A percentile compares a stretch with the other conserved stretches of the same genome.
These are phyloP conservation scores for Luperina testacea DNA, from an alignment of 2,888 invertebrate genomes.

Conservation along the genomic window DNA sequence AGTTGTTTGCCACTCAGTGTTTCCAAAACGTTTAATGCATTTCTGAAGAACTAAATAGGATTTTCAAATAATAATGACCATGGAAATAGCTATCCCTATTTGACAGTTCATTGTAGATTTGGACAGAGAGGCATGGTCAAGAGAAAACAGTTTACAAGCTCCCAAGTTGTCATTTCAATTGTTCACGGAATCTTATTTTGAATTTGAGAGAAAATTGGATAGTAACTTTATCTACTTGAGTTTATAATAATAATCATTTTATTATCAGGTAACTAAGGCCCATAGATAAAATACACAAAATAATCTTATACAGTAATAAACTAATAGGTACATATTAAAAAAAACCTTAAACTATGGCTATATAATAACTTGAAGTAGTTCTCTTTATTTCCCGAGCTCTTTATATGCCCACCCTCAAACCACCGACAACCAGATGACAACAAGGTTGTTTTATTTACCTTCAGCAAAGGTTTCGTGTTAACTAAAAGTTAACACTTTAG, in stretches of 20 bases:
- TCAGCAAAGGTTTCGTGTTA: slow-evolving; percentile 60
- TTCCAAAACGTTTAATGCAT: neutral
- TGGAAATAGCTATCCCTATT: neutral
- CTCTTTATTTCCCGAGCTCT: neutral
- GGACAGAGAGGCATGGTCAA: neutral
- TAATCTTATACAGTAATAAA: too few species aligned
- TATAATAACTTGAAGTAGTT: neutral
- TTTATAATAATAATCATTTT: too few species aligned
- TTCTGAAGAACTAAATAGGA: neutral
- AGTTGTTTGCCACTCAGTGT: neutral
- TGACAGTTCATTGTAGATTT: neutral
- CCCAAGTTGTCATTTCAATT: neutral
- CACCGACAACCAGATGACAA: slow-evolving; percentile 5
- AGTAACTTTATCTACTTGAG: neutral
- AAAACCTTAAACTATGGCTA: too few species aligned
- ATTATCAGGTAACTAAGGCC: too few species aligned
- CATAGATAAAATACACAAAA: too few species aligned
- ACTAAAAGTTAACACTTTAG: slow-evolving; percentile 63
- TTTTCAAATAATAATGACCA: neutral
- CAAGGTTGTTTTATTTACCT: slow-evolving; percentile 38
- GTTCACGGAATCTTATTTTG: neutral
- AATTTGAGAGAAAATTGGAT: neutral
- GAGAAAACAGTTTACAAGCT: neutral
- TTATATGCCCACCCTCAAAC: slow-evolving; percentile 4
- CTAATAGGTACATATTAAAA: too few species aligned